A percentile compares a stretch with the other conserved stretches of the same genome.
Evolutionary conservation across 2,113 vertebrate species (phyloP).

Genomic region (Urocolius indicus): DNA sequence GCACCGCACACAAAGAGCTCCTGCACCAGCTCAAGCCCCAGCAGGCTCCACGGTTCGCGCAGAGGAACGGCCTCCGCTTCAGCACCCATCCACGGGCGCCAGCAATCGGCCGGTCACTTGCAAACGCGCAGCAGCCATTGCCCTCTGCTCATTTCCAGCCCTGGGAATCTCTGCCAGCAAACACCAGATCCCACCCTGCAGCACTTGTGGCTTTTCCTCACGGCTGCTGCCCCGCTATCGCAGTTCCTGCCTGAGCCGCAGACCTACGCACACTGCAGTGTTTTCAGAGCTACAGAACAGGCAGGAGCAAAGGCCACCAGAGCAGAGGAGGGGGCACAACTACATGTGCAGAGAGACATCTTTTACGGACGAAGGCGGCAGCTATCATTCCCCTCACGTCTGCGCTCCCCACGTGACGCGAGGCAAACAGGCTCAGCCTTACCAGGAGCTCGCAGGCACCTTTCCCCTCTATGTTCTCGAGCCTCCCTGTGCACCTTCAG

Average conservation of each 20-base stretch:
- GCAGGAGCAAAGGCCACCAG: not conserved
- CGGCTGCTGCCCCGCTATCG: not conserved
- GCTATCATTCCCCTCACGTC: fast-evolving
- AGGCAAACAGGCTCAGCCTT: not conserved
- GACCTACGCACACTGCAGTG: not conserved
- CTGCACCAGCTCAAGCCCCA: not conserved
- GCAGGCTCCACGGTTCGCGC: not conserved
- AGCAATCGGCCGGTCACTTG: not conserved
- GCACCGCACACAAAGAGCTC: not conserved
- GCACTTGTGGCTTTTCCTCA: not conserved
- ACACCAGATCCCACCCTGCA: not conserved
- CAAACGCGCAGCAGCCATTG: not conserved
- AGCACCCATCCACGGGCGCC: not conserved
- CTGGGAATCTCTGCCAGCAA: not conserved
- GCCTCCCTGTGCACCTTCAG: not conserved
- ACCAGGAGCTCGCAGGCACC: not conserved
- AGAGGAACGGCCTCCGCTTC: not conserved
- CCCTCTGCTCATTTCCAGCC: not conserved
- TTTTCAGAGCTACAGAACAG: fast-evolving
- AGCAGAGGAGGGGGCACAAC: not conserved
- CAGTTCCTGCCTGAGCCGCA: not conserved
- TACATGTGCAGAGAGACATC: not conserved
- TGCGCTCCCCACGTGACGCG: not conserved
- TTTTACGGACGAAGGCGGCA: not conserved
- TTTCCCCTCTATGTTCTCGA: not conserved